Evolutionary conservation across 2,113 vertebrate genomes (phyloP), one percentile per base, ranked within the genome.

Genomic region (Hypanus sabinus): DNA sequence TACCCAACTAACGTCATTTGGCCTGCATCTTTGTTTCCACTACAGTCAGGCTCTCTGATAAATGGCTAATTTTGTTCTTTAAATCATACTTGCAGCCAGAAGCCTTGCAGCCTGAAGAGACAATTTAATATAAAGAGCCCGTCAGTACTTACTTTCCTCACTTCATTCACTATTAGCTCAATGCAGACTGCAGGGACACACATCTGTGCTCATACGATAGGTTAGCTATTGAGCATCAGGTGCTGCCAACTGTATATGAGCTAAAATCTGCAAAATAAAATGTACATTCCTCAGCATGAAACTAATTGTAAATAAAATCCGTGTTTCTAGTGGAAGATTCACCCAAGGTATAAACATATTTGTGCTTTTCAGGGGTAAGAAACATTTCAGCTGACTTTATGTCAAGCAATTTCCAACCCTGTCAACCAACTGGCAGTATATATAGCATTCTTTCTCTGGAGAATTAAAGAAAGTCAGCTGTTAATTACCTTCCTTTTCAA

Each of bases 401-500:
- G 73, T 73, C 22, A 11, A 20, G 1, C 14, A 93, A 73, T 75
- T 71, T 24, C 70, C 70, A 30, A 93, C 10, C 4, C 68, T 55
- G 8, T 46, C 33, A 71, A 24, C 3, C 68, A 55, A 55, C 55
- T 73, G 27, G 46, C 91, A 73, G 70, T 73, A 71, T 46, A 22
- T 5, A 30, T 22, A 27, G 36, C 71, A 55, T 46, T 70, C 38
- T 75, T 73, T 93, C 91, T 22, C 70, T 30, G 33, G 68, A 75
- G 68, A 93, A 71, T 38, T 70, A 55, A 73, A 46, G n/a, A 71
- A 92, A 93, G 68, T 75, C 22, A 6, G 36, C 38, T 62, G 38
- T 73, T 75, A 93, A 75, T 93, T 93, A 38, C 33, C 36, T 93
- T 73, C 20, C 68, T 75, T 93, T 73, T 38, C 24, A 93, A 65